Percentiles rank a stretch among this genome's conserved stretches.
phyloP scores from a whole-genome alignment of 1,140 invertebrate species.

The Zaprionus tsacasi region DNA sequence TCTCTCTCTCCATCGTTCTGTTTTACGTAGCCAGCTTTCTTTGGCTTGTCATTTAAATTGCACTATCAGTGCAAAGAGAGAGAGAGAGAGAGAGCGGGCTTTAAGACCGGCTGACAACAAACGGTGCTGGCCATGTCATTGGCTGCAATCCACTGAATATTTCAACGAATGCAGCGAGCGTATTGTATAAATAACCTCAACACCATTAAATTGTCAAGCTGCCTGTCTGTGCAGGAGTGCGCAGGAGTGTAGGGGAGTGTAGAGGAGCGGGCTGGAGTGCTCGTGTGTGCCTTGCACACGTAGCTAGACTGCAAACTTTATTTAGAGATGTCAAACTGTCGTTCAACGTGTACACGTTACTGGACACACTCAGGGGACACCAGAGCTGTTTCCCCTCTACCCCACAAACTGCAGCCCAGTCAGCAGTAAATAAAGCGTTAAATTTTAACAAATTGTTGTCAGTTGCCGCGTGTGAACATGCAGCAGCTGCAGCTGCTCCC shows the following conservation, averaged over 20 bases:
- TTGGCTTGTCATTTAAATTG: conserved; percentile 1
- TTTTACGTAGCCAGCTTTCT: background rate
- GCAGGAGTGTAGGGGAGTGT: conserved; percentile 7
- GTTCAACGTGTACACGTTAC: conserved; percentile 66
- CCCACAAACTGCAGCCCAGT: conserved; percentile 29
- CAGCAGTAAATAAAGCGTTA: conserved; percentile 78
- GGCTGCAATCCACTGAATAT: conserved; percentile 66
- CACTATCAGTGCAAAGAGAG: background rate
- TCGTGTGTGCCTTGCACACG: conserved; percentile 34
- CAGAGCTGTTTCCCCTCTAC: background rate
- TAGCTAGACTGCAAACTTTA: conserved; percentile 76
- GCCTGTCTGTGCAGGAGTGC: conserved; percentile 2
- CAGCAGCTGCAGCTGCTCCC: conserved; percentile 26
- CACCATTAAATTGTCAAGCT: conserved; percentile 80
- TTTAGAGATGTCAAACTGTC: conserved; percentile 81
- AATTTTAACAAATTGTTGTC: conserved; percentile 81
- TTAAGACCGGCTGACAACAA: conserved; percentile 22
- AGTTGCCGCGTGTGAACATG: conserved; percentile 61
- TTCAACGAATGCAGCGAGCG: conserved; percentile 62
- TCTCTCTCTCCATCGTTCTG: background rate
- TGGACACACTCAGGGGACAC: background rate
- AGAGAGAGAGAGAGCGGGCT: background rate
- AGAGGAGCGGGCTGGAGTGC: conserved; percentile 13
- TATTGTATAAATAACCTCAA: conserved; percentile 82
- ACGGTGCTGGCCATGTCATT: conserved; percentile 50